phyloP scores from a whole-genome alignment of 1,140 invertebrate species.

The Brachionus paranguensis region DNA sequence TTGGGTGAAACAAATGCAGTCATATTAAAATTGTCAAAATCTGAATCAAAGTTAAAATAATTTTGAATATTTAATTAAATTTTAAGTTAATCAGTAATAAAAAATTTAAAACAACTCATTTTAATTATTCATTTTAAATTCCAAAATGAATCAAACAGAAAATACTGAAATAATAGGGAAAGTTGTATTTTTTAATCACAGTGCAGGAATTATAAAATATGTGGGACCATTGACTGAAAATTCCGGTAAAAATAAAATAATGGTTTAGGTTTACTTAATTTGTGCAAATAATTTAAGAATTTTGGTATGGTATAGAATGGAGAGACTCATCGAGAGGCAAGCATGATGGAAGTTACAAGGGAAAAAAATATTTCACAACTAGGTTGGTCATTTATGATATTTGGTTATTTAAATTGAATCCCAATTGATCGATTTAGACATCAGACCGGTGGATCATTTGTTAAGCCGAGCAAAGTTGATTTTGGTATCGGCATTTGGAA shows the following conservation, averaged over 20 bases:
- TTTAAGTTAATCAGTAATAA: not conserved
- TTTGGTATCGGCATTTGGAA: conserved; percentile 65
- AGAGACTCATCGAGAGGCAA: conserved; percentile 77
- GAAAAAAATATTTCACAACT: conserved; percentile 73
- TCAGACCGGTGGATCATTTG: conserved; percentile 69
- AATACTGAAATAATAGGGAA: not conserved
- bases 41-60: not conserved
- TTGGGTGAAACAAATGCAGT: conserved; percentile 18
- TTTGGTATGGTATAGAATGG: conserved; percentile 88
- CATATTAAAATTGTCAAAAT: not conserved
- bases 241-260: not conserved
- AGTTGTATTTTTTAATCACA: not conserved
- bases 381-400: conserved; percentile 57
- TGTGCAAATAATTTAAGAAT: conserved; percentile 45
- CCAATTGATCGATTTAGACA: conserved; percentile 44
- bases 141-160: not conserved
- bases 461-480: conserved; percentile 71
- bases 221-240: conserved; percentile 1
- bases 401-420: not conserved
- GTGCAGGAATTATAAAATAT: not conserved
- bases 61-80: not conserved
- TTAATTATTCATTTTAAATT: not conserved
- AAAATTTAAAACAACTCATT: not conserved
- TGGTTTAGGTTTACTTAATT: too few relatives aligned
- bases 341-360: conserved; percentile 77